These are phyloP conservation scores for Netelia fuscicornis DNA, from an alignment of 2,888 invertebrate genomes.

Conservation along the genomic window DNA sequence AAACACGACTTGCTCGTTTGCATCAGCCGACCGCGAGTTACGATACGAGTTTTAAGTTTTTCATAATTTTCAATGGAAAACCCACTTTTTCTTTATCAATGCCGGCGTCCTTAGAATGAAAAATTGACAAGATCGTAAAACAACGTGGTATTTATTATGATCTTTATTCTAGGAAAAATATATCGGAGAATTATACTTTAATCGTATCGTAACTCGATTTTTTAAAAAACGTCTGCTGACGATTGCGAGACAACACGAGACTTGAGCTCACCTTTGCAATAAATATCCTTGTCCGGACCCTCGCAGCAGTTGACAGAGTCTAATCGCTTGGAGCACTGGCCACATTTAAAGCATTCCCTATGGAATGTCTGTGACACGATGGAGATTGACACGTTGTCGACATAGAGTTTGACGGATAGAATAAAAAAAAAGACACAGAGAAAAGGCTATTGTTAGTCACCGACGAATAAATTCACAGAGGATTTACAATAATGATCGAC, in stretches of 20 bases:
- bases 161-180: slow-evolving; percentile 8
- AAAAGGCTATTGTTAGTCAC: slow-evolving; percentile 65
- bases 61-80: slow-evolving; percentile 14
- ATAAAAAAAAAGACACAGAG: slow-evolving; percentile 55
- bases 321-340: slow-evolving; percentile 93
- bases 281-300: slow-evolving; percentile 97
- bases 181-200: not conserved
- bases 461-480: not conserved
- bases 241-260: slow-evolving; percentile 38
- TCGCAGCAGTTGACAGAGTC: slow-evolving; percentile 97
- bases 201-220: slow-evolving; percentile 59
- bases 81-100: slow-evolving; percentile 26
- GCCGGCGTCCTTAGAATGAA: not conserved
- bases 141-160: not conserved
- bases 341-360: slow-evolving; percentile 97
- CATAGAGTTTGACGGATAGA: slow-evolving; percentile 55
- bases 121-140: not conserved
- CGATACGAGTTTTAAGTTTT: slow-evolving; percentile 51
- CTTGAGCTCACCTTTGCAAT: slow-evolving; percentile 93
- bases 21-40: slow-evolving; percentile 38
- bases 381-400: slow-evolving; percentile 59
- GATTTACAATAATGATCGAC: not conserved
- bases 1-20: slow-evolving; percentile 55
- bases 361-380: slow-evolving; percentile 91
- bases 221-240: slow-evolving; percentile 6